phyloP scores from a whole-genome alignment of 2,888 invertebrate genomes.

The Polylopha cassiicola region DNA sequence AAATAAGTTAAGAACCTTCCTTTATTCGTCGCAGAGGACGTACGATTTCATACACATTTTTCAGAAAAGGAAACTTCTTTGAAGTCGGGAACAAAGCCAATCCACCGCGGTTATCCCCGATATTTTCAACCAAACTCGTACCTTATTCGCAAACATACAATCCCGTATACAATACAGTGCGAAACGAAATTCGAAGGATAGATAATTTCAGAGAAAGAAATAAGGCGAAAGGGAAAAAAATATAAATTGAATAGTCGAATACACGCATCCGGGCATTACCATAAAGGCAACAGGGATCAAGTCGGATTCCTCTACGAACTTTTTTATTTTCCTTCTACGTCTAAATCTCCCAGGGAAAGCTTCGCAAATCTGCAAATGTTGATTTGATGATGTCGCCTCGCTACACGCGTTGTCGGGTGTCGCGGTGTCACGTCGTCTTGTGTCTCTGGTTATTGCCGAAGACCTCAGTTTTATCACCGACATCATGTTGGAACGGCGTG shows the following conservation, averaged over 20 bases:
- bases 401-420: constrained; percentile 17
- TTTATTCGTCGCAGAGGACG: constrained; percentile 36
- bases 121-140: constrained; percentile 69
- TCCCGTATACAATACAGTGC: constrained; percentile 74
- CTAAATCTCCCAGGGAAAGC: constrained; percentile 75
- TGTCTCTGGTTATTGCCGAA: background rate
- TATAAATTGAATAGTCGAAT: constrained; percentile 77
- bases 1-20: background rate
- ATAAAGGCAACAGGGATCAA: constrained; percentile 77
- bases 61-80: constrained; percentile 66
- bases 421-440: constrained; percentile 31
- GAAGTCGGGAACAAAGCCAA: constrained; percentile 75
- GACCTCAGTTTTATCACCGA: constrained; percentile 16
- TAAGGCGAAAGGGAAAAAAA: constrained; percentile 73
- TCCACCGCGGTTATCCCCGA: constrained; percentile 72
- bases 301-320: constrained; percentile 75
- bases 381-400: constrained; percentile 71
- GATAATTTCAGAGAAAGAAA: constrained; percentile 75
- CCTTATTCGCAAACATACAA: constrained; percentile 76
- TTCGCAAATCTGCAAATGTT: constrained; percentile 78
- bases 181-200: constrained; percentile 76
- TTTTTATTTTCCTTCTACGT: constrained; percentile 78
- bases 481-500: constrained; percentile 19
- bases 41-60: constrained; percentile 62
- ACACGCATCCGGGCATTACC: constrained; percentile 76